Percentiles rank a stretch among this genome's conserved stretches.
Evolutionary conservation across 1,140 invertebrate genomes (phyloP).

Genomic region (Polypedilum vanderplanki): DNA sequence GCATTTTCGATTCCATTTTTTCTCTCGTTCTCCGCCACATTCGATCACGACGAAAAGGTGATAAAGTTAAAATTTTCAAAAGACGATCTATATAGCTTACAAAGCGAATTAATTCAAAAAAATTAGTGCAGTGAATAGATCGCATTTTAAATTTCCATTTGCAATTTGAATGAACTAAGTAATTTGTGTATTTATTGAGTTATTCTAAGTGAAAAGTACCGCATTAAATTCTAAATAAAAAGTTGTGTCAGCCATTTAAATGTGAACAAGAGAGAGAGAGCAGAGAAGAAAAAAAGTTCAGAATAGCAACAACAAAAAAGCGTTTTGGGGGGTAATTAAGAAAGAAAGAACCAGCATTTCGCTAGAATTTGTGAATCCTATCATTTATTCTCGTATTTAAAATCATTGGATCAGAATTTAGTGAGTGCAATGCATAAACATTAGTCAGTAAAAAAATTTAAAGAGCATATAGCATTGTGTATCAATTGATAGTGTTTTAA

Average conservation of each 20-base stretch:
- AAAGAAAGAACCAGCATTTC: neutral
- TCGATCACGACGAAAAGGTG: neutral
- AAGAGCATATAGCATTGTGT: neutral
- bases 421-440: no score
- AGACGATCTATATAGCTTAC: neutral
- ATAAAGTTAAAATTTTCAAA: conserved; percentile 21
- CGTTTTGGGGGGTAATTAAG: conserved; percentile 24
- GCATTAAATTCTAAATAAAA: neutral
- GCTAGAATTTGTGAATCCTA: neutral
- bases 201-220: neutral
- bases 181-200: neutral
- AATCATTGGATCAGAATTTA: no score
- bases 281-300: conserved; percentile 21
- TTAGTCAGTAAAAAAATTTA: neutral
- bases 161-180: neutral
- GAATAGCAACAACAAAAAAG: conserved; percentile 10
- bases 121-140: neutral
- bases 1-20: conserved; percentile 27
- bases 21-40: conserved; percentile 22
- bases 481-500: neutral
- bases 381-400: neutral
- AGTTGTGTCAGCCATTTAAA: conserved; percentile 28
- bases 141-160: neutral
- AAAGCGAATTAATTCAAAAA: neutral
- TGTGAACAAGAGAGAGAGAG: neutral